Percentiles rank a stretch among this genome's conserved stretches.
These are phyloP conservation scores for Leuciscus idus DNA, from an alignment of 2,113 vertebrate species.

Conservation along the genomic window DNA sequence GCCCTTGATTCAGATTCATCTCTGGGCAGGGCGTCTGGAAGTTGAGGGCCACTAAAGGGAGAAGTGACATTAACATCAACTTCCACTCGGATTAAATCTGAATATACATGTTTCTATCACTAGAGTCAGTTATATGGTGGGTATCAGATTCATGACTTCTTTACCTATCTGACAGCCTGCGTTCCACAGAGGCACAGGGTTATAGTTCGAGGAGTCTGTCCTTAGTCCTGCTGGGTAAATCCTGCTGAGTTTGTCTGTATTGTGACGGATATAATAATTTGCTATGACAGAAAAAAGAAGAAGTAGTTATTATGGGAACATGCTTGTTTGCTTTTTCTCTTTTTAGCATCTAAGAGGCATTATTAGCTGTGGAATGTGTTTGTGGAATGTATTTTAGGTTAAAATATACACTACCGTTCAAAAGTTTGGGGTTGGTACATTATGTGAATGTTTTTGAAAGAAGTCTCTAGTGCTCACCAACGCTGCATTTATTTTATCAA, in stretches of 20 bases:
- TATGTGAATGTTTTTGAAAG: too few relatives aligned
- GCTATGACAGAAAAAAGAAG: conserved; percentile 66
- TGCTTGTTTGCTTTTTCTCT: background rate
- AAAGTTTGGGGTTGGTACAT: background rate
- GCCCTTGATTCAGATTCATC: conserved; percentile 93
- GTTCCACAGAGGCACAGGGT: conserved; percentile 88
- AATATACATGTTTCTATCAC: background rate
- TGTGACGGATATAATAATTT: conserved; percentile 82
- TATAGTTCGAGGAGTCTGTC: conserved; percentile 94
- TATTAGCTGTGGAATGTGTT: background rate
- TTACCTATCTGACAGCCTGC: conserved; percentile 92
- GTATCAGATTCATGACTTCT: background rate
- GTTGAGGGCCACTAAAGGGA: conserved; percentile 88
- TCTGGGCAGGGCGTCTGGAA: conserved; percentile 88
- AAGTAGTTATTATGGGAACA: background rate
- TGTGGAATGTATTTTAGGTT: background rate
- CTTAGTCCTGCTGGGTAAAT: conserved; percentile 88
- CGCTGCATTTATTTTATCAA: background rate
- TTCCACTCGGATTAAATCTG: background rate
- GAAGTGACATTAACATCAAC: background rate
- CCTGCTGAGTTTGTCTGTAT: conserved; percentile 86
- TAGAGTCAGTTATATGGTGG: background rate
- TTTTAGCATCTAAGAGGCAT: too few relatives aligned
- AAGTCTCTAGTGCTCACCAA: background rate
- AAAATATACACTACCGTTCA: background rate